phyloP scores from a whole-genome alignment of 2,113 vertebrate species.

The Pleuronectes platessa region DNA sequence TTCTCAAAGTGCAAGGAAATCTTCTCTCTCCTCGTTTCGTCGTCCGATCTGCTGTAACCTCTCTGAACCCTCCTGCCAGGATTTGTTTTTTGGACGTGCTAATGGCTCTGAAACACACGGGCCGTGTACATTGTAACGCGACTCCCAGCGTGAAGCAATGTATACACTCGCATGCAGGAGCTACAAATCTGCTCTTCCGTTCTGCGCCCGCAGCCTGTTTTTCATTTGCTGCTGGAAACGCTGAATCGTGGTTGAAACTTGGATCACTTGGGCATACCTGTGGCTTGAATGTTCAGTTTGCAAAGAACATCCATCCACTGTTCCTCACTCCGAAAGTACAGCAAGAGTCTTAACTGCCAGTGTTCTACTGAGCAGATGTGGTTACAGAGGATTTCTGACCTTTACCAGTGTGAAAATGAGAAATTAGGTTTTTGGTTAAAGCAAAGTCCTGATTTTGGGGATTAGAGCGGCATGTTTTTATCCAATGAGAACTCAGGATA shows the following conservation, averaged over 20 bases:
- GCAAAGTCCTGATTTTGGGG: constrained; percentile 24
- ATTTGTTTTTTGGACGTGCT: constrained; percentile 56
- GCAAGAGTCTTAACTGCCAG: constrained; percentile 10
- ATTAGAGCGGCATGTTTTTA: constrained; percentile 9
- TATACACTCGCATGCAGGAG: constrained; percentile 45
- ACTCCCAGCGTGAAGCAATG: constrained; percentile 55
- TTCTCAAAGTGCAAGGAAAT: constrained; percentile 63
- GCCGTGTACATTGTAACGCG: constrained; percentile 26
- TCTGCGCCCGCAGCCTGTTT: constrained; percentile 66
- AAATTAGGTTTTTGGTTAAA: constrained; percentile 3
- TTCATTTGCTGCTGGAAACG: constrained; percentile 73
- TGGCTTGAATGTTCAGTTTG: constrained; percentile 70
- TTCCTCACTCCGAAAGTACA: constrained; percentile 16
- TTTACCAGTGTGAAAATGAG: constrained; percentile 10
- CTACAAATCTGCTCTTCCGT: constrained; percentile 68
- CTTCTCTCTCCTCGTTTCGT: constrained; percentile 36
- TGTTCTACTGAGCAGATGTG: constrained; percentile 19
- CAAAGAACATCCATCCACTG: constrained; percentile 56
- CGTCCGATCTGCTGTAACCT: constrained; percentile 43
- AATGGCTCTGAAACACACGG: constrained; percentile 22
- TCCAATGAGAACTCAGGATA: constrained; percentile 52
- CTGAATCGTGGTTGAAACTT: constrained; percentile 60
- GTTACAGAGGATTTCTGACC: constrained; percentile 29
- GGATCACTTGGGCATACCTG: constrained; percentile 72
- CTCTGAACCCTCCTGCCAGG: constrained; percentile 53